These are phyloP conservation scores for Panorpa germanica DNA, from an alignment of 2,888 invertebrate species.

Conservation along the genomic window DNA sequence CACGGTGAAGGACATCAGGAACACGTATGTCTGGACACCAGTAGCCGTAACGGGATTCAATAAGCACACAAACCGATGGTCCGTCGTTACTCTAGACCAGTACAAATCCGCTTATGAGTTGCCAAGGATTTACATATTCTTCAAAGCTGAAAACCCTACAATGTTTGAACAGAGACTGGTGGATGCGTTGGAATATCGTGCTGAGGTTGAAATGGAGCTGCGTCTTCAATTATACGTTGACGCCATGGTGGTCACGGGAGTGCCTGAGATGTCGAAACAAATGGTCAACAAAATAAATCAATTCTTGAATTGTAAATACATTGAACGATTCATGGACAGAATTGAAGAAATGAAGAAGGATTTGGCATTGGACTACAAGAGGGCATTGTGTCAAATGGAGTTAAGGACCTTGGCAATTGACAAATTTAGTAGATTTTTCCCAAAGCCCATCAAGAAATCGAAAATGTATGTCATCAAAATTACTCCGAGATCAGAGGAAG, in stretches of 20 bases:
- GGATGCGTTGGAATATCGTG: slow-evolving; percentile 39
- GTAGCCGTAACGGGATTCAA: slow-evolving; percentile 21
- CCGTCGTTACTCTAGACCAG: slow-evolving; percentile 39
- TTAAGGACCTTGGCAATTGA: too few relatives aligned
- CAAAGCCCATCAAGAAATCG: too few relatives aligned
- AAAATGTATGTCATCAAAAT: too few relatives aligned
- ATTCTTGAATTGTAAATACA: too few relatives aligned
- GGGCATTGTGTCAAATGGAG: slow-evolving; percentile 41
- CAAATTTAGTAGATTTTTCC: too few relatives aligned
- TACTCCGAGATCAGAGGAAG: too few relatives aligned
- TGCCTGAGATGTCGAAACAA: too few relatives aligned
- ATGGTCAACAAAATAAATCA: too few relatives aligned
- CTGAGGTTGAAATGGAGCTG: slow-evolving; percentile 34
- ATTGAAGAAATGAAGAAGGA: slow-evolving; percentile 22
- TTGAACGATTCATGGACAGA: too few relatives aligned
- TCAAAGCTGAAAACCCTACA: slow-evolving; percentile 64
- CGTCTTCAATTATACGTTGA: slow-evolving; percentile 63
- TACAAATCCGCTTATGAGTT: slow-evolving; percentile 32
- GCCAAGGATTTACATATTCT: slow-evolving; percentile 53
- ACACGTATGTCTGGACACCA: slow-evolving; percentile 17
- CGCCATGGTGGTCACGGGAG: slow-evolving; percentile 43
- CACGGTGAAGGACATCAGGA: too few relatives aligned
- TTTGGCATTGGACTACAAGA: slow-evolving; percentile 30
- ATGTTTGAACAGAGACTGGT: slow-evolving; percentile 46
- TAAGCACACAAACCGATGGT: slow-evolving; percentile 26